Base-by-base conservation (phyloP, 2,113 vertebrate species). In the Heptranchias perlo region DNA sequence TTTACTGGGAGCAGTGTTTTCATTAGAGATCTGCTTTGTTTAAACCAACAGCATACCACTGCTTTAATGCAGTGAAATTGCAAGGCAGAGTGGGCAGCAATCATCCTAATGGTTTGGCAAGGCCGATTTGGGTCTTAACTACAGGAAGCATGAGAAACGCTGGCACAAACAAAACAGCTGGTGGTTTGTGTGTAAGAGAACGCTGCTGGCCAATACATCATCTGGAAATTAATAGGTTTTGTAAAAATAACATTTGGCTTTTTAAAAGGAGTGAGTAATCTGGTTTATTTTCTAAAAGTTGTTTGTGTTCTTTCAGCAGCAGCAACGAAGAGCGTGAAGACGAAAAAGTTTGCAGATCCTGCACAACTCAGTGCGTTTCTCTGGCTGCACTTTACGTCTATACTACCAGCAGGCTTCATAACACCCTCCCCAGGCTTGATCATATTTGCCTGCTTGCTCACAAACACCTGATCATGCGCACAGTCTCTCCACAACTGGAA, bases 231-330 rank as follows among this genome's bases (percentile, higher is more conserved):
- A 47, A 69, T 95, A 35, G 47, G 44, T 49, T 95, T 95, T 28
- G 44, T 73, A 95, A 95, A 95, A 95, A 94, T 69, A 67, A 95
- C 94, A 73, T 95, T 95, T 67, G 94, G 44, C 64, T 6, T 95
- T 94, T 95, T 64, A 94, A 58, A 67, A 69, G 31, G 7, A 39
- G 49, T 21, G 13, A 62, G 49, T 21, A 62, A 47, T 62, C 89
- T 93, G 58, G 65, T 69, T 95, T 69, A 73, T 95, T 65, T 73
- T 95, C 10, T 69, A 52, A 49, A 95, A 69, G 13, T 44, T 73
- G 47, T 94, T 69, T 49, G 25, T 52, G 65, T 6, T 95, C 44
- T 69, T 4, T 49, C 47, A 58, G 87, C 11, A 39, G 58, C 93
- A 69, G 28, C 39, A 67, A 44, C 25, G 64, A 93, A 93, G n/a